Evolutionary conservation across 2,797 vertebrate species (phyloP).

Genomic region (Merluccius polli): DNA sequence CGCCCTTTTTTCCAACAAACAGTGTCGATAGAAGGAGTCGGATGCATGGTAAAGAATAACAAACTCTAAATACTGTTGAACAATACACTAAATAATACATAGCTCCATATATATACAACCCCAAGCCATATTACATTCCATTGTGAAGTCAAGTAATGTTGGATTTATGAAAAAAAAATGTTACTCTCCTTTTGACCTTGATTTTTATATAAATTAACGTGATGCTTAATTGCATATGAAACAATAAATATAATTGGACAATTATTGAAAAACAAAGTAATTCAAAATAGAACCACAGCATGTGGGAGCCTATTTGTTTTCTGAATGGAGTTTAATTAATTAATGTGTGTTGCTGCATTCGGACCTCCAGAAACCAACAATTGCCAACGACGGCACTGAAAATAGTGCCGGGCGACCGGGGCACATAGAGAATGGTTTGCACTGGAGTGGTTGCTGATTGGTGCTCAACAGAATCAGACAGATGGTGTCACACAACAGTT

Average conservation of each 20-base stretch:
- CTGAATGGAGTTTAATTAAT: not conserved
- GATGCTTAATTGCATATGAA: not conserved
- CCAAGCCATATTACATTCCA: not conserved
- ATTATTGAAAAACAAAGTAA: not conserved
- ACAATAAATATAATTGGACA: not conserved
- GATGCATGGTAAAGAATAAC: not conserved
- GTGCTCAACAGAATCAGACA: not conserved
- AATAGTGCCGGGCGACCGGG: not conserved
- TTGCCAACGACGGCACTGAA: not conserved
- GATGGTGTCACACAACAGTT: not conserved
- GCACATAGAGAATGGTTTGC: not conserved
- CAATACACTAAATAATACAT: conserved; percentile 1
- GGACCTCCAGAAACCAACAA: not conserved
- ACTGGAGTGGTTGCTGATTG: not conserved
- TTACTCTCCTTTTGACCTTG: not conserved
- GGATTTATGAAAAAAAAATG: not conserved
- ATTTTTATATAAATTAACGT: not conserved
- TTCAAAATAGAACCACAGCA: not conserved
- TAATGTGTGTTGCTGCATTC: not conserved
- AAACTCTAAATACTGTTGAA: not conserved
- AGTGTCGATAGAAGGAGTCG: not conserved
- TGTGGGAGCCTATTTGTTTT: not conserved
- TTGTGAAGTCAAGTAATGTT: not conserved
- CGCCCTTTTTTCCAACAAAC: not conserved
- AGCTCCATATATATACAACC: not conserved